These are phyloP conservation scores for Apis mellifera DNA, from an alignment of 1,140 invertebrate genomes.

Conservation along the genomic window DNA sequence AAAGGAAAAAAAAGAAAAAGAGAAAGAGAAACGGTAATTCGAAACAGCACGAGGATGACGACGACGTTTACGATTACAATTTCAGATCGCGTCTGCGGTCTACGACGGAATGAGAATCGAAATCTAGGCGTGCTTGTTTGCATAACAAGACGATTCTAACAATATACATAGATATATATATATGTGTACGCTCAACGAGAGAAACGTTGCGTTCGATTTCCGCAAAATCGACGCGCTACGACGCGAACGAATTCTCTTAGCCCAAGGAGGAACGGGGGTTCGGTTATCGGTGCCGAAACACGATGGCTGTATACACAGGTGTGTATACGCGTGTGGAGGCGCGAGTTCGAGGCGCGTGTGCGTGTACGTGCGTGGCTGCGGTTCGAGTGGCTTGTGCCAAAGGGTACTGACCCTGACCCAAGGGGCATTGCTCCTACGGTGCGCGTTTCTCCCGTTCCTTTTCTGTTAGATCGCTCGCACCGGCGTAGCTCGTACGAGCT, in stretches of 20 bases:
- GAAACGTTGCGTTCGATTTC: neutral
- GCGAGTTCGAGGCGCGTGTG: conserved; percentile 24
- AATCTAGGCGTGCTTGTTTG: conserved; percentile 44
- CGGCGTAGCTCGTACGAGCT: conserved; percentile 64
- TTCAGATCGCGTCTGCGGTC: conserved; percentile 40
- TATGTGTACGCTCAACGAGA: no score
- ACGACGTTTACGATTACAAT: conserved; percentile 32
- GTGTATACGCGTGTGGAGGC: conserved; percentile 39
- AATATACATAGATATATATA: no score
- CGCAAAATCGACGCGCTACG: neutral
- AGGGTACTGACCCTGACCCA: conserved; percentile 80
- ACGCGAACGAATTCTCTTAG: no score
- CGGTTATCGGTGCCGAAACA: neutral
- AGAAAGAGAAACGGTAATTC: conserved; percentile 29
- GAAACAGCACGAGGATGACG: neutral
- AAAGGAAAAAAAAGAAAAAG: no score
- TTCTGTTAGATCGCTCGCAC: conserved; percentile 76
- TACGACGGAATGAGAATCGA: conserved; percentile 30
- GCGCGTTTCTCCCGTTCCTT: conserved; percentile 75
- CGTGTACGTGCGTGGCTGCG: conserved; percentile 54
- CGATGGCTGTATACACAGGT: conserved; percentile 38
- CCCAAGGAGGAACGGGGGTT: neutral
- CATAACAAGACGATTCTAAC: conserved; percentile 45
- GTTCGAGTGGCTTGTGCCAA: conserved; percentile 69
- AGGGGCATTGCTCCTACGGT: conserved; percentile 78